Conservation (phyloP, 2,888 invertebrate species). For the Dicyrtoma fusca region DNA sequence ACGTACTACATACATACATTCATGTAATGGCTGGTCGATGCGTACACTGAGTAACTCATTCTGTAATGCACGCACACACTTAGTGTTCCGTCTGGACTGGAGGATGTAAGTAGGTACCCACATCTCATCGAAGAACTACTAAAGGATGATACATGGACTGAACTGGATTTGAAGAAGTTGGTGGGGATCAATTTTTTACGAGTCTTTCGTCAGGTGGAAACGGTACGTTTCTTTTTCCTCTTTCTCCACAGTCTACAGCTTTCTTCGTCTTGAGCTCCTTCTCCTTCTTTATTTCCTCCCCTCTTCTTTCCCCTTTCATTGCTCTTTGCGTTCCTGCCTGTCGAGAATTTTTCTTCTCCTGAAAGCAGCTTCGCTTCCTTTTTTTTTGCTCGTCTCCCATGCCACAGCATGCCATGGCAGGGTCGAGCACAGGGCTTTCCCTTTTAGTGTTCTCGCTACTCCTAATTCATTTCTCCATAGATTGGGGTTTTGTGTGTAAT, state of each 20-base stretch:
- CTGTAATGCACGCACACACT: slow-evolving; percentile 52
- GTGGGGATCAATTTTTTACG: slow-evolving; percentile 82
- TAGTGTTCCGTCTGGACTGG: slow-evolving; percentile 77
- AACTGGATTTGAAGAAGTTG: slow-evolving; percentile 77
- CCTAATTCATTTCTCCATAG: too few species aligned
- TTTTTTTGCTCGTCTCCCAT: slow-evolving; percentile 4
- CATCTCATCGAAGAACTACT: slow-evolving; percentile 76
- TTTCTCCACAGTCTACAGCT: background rate
- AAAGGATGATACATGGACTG: slow-evolving; percentile 79
- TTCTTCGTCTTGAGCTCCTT: background rate
- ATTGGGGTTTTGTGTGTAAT: too few species aligned
- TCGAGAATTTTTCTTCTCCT: background rate
- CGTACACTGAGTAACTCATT: slow-evolving; percentile 30
- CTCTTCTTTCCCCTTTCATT: slow-evolving; percentile 3
- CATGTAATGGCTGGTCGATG: background rate
- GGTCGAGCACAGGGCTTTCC: too few species aligned
- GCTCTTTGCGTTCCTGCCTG: background rate
- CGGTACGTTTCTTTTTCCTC: slow-evolving; percentile 62
- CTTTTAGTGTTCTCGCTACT: too few species aligned
- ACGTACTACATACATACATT: too few species aligned
- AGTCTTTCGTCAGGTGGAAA: slow-evolving; percentile 73
- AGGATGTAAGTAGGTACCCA: slow-evolving; percentile 83
- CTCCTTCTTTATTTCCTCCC: background rate
- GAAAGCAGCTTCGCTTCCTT: background rate
- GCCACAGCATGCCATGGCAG: background rate